phyloP scores from a whole-genome alignment of 2,797 vertebrate genomes.

The Myotis myotis region DNA sequence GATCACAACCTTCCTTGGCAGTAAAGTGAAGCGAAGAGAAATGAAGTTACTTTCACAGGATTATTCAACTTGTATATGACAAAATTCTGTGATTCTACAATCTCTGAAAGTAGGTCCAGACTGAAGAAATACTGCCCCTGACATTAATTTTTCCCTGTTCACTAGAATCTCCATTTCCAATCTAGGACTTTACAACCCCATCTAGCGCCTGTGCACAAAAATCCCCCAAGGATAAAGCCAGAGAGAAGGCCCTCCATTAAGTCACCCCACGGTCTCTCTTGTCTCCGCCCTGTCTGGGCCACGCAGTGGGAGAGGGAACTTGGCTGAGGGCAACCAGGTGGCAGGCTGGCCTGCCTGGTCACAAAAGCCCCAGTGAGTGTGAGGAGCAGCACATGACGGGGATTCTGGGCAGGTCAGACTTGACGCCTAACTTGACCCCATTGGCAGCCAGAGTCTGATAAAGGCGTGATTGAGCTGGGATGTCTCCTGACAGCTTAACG shows the following conservation, averaged over 20 bases:
- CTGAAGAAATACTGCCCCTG: neutral
- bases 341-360: neutral
- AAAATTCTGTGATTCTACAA: neutral
- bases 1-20: neutral
- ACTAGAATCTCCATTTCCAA: neutral
- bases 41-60: too few species aligned
- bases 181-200: neutral
- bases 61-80: neutral
- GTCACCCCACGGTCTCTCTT: neutral
- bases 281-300: neutral
- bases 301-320: neutral
- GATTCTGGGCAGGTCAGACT: constrained; percentile 63
- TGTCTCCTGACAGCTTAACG: constrained; percentile 78
- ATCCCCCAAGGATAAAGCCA: neutral
- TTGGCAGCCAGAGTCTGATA: constrained; percentile 71
- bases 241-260: neutral
- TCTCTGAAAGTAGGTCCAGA: neutral
- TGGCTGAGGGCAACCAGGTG: neutral
- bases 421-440: constrained; percentile 78
- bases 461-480: constrained; percentile 58
- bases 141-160: constrained; percentile 15
- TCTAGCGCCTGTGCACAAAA: neutral
- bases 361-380: neutral
- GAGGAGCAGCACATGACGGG: neutral
- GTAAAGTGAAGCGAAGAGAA: too few species aligned